Conservation (phyloP, 2,113 vertebrate species). For the Nycticryphes semicollaris region DNA sequence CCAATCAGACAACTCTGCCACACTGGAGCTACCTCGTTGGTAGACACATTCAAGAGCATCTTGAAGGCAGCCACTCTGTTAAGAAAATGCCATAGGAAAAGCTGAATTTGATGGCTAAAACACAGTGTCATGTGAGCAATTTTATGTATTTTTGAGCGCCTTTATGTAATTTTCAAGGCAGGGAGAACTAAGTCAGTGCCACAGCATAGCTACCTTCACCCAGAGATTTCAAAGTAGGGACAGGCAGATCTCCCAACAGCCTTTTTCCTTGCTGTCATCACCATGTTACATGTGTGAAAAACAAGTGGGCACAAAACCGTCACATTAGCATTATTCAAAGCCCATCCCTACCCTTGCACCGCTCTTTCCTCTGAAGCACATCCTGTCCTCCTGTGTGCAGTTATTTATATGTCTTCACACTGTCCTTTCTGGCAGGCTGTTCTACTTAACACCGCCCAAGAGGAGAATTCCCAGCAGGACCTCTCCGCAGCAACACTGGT, state of each 20-base stretch:
- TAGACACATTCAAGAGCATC: neutral
- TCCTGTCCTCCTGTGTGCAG: neutral
- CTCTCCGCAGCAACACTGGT: slow-evolving; percentile 5
- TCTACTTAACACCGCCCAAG: slow-evolving; percentile 3
- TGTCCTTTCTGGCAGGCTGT: neutral
- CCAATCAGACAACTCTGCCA: neutral
- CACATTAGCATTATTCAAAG: neutral
- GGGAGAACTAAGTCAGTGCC: neutral
- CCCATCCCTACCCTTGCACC: neutral
- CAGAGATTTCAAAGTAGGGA: neutral
- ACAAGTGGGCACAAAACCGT: neutral
- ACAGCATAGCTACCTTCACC: neutral
- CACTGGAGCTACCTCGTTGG: neutral
- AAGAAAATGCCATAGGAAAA: neutral
- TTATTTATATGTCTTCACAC: slow-evolving; percentile 33
- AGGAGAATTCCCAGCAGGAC: slow-evolving; percentile 32
- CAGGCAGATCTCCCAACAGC: neutral
- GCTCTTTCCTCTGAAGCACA: neutral
- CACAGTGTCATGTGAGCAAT: neutral
- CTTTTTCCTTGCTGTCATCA: neutral
- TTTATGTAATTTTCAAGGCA: neutral
- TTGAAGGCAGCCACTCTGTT: neutral
- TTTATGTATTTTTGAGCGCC: neutral
- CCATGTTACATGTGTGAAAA: neutral
- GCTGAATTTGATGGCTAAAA: neutral